phyloP scores from a whole-genome alignment of 2,888 invertebrate species.

The Blastobasis adustella region DNA sequence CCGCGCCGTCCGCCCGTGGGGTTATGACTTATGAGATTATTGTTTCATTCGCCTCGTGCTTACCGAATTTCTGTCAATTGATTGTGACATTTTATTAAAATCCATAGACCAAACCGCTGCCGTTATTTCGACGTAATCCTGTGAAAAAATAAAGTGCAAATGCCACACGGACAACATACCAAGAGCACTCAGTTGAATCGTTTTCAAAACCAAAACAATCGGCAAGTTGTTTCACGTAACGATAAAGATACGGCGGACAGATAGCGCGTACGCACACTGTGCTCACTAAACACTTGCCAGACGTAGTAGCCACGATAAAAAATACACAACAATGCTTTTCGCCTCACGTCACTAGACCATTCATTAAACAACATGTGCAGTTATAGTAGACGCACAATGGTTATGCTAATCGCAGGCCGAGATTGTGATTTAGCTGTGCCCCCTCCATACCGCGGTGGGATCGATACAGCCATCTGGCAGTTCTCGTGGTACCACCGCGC shows the following conservation, averaged over 20 bases:
- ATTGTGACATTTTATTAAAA: slow-evolving; percentile 4
- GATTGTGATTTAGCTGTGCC: slow-evolving; percentile 60
- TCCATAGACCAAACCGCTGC: neutral
- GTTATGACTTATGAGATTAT: slow-evolving; percentile 48
- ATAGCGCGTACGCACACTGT: too few species aligned
- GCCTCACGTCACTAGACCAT: neutral
- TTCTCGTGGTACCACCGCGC: slow-evolving; percentile 1
- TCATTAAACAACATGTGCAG: slow-evolving; percentile 33
- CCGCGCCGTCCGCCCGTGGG: neutral
- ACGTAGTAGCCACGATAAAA: too few species aligned
- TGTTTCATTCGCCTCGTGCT: slow-evolving; percentile 29
- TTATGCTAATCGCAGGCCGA: slow-evolving; percentile 59
- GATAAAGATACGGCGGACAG: too few species aligned
- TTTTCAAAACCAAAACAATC: too few species aligned
- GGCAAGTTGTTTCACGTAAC: too few species aligned
- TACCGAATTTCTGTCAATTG: slow-evolving; percentile 15
- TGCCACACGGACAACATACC: too few species aligned
- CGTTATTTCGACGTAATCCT: neutral
- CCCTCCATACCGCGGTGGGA: slow-evolving; percentile 1
- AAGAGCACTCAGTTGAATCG: too few species aligned
- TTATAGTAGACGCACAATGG: slow-evolving; percentile 45
- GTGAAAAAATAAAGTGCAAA: neutral
- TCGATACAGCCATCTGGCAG: slow-evolving; percentile 8
- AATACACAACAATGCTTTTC: too few species aligned
- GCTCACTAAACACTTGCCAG: too few species aligned